Base-by-base conservation (phyloP, 2,797 vertebrate genomes). In the Myoxocephalus aenaeus region DNA sequence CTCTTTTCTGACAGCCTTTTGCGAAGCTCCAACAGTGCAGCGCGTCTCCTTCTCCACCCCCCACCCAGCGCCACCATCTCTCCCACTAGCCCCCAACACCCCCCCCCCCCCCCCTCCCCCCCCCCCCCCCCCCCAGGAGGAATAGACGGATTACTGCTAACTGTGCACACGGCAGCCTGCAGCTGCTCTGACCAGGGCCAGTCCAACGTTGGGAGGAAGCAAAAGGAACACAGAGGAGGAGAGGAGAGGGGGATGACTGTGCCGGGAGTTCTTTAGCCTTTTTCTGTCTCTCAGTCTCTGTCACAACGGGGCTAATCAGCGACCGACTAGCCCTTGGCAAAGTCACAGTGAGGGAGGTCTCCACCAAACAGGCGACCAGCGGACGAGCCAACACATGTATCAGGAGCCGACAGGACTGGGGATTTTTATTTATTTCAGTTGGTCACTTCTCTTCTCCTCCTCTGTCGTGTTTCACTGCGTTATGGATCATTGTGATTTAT, bases 81-180 rank as follows among this genome's bases (percentile, higher is more conserved):
- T 89, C 83, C 85, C 90, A 77, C 86, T 88, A 77, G 86, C 90
- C 53, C 85, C 88, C 80, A 63, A 56, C 86, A 79, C 90, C 87
- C 79, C 84, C 90, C 92, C n/a, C n/a, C n/a, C n/a, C n/a, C n/a
- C 89, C 90, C 90, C 88, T 78, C 84, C 89, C 53, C 91, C 93
- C 89, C 90, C 90, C 88, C 79, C 84, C 89, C 53, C 91, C 93
- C 93, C 94, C 94, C 92, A 90, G 75, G 93, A 95, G 96, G 92
- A 95, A 96, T 94, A 95, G 95, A 95, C 90, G 95, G 96, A 96
- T 96, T 96, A 95, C 95, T 94, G 95, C 94, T 95, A 96, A 95
- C 92, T 94, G 95, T 95, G 94, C 95, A 94, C 86, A 93, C 92
- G 87, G 94, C 92, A 95, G 95, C 94, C 92, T 91, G 92, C 95